Evolutionary conservation across 2,113 vertebrate species (phyloP), one percentile per base, ranked within the genome.

Genomic region (Anhinga rufa): DNA sequence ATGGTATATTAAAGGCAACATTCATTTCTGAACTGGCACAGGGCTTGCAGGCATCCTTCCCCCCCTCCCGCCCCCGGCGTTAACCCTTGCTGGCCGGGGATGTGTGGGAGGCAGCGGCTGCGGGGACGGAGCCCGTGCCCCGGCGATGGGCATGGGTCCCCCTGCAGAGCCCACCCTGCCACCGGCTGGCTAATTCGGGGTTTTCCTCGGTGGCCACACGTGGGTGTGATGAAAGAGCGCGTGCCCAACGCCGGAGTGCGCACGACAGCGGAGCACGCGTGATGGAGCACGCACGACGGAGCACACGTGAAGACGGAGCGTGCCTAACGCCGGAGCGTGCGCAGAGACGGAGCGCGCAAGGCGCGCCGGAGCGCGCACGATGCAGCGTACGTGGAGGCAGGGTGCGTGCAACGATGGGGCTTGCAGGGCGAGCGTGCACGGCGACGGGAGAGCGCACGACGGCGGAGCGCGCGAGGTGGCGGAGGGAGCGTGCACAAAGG

Each of bases 1-100:
- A 97, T 98, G 96, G 96, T 94, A 97, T 92, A 98, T 98, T 98
- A 98, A 98, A 98, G 97, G 98, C 93, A 96, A 94, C 96, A 79
- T 97, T 98, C 93, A 75, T 93, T 95, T 96, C 89, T 74, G 97
- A 96, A 71, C 95, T 85, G 96, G 96, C 93, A 96, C 36, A 84
- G 79, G 85, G 79, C 92, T 91, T 29, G 11, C 9, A 52, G 62
- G 88, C 93, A 77, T 83, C 91, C 66, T 88, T 83, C 38, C 25
- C 65, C 46, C 16, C 38, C 9, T n/a, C n/a, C 38, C 38, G 38
- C 38, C 65, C 46, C 7, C 5, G 6, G 92, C 12, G 4, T 94
- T 86, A 97, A 96, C 97, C 93, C 96, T 96, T 46, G 72, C 24
- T 15, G 79, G 76, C 31, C 44, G 0, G 55, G 91, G 69, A 62